A percentile compares a stretch with the other conserved stretches of the same genome.
phyloP scores from a whole-genome alignment of 2,113 vertebrate genomes.

The Girardinichthys multiradiatus region DNA sequence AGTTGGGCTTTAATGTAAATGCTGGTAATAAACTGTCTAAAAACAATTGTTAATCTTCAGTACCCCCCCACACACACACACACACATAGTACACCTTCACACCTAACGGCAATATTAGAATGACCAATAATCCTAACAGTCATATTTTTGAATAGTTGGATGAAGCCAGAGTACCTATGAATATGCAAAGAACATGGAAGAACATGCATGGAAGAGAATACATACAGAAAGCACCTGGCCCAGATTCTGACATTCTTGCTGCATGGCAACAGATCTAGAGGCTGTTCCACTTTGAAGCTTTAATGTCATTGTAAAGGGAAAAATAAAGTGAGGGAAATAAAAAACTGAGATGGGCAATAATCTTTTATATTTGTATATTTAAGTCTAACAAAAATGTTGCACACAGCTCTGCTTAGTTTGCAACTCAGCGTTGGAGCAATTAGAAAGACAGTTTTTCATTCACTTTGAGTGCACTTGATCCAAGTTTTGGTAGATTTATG shows the following conservation, averaged over 20 bases:
- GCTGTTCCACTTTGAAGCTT: background rate
- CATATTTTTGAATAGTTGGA: too few species aligned
- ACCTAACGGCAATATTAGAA: too few species aligned
- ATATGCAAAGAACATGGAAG: too few species aligned
- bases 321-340: background rate
- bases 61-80: too few species aligned
- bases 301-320: background rate
- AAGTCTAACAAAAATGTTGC: background rate
- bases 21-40: too few species aligned
- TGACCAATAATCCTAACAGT: too few species aligned
- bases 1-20: too few species aligned
- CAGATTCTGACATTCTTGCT: background rate
- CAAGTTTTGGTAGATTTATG: constrained; percentile 2
- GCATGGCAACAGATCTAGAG: background rate
- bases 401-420: background rate
- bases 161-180: too few species aligned
- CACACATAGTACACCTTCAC: too few species aligned
- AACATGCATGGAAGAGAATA: too few species aligned
- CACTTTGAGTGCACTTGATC: constrained; percentile 2
- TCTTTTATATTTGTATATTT: background rate
- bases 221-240: background rate
- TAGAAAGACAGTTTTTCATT: constrained; percentile 34
- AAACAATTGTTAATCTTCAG: too few species aligned
- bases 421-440: constrained; percentile 16
- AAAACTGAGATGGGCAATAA: background rate